Conservation (phyloP, 1,140 invertebrate genomes). For the Drosophila azteca region DNA sequence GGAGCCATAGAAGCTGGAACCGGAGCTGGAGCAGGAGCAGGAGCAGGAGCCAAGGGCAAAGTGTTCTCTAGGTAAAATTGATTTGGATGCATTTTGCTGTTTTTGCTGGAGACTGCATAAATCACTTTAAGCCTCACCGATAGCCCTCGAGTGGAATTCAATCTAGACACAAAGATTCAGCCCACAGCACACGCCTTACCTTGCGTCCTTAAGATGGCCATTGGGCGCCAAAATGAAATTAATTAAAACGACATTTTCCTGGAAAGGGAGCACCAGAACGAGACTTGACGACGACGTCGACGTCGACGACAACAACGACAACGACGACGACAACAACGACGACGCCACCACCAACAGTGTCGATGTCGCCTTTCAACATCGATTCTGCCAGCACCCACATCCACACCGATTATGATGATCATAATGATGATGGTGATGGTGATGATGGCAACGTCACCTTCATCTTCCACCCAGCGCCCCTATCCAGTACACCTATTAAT, state of each 20-base stretch:
- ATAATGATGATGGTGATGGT: constrained; percentile 16
- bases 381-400: constrained; percentile 55
- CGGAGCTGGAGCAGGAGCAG: no score
- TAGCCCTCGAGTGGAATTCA: constrained; percentile 32
- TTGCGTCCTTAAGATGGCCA: constrained; percentile 19
- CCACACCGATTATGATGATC: neutral
- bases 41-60: constrained; percentile 2
- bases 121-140: constrained; percentile 24
- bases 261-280: constrained; percentile 18
- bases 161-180: constrained; percentile 6
- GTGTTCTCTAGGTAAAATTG: constrained; percentile 14
- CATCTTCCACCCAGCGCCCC: neutral
- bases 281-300: constrained; percentile 28
- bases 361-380: constrained; percentile 40
- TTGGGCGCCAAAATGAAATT: constrained; percentile 64
- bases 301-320: constrained; percentile 46
- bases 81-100: constrained; percentile 29
- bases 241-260: constrained; percentile 59
- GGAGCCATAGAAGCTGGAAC: no score
- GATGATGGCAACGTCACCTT: constrained; percentile 17
- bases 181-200: neutral
- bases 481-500: constrained; percentile 64
- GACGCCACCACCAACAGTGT: constrained; percentile 56
- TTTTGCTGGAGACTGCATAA: constrained; percentile 34
- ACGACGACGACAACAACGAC: neutral